Evolutionary conservation across 2,797 vertebrate genomes (phyloP).

Genomic region (Sebastes nivosus): DNA sequence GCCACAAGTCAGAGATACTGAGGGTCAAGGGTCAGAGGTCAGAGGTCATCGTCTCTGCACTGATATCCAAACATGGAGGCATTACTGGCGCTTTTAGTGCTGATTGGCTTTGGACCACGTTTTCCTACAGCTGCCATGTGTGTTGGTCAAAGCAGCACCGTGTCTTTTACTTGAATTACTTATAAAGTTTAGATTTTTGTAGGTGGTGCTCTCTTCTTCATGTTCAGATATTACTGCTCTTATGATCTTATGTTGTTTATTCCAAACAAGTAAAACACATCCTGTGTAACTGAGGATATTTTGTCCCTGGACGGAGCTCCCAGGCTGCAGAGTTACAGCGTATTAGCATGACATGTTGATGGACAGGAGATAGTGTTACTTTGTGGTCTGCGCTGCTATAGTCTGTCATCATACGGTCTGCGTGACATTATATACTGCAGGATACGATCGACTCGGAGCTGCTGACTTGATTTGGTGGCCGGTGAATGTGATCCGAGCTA

Average conservation of each 20-base stretch:
- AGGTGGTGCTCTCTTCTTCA: neutral
- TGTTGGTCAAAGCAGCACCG: neutral
- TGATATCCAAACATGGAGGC: neutral
- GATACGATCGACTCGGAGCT: conserved; percentile 21
- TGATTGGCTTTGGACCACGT: neutral
- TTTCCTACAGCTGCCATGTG: neutral
- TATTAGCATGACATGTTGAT: conserved; percentile 44
- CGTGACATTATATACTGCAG: conserved; percentile 50
- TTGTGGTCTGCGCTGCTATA: conserved; percentile 26
- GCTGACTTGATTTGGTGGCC: conserved; percentile 56
- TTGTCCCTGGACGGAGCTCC: too few relatives aligned
- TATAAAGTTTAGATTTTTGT: neutral
- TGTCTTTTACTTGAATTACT: neutral
- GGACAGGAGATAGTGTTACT: conserved; percentile 48
- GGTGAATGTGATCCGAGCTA: conserved; percentile 65
- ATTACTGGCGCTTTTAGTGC: neutral
- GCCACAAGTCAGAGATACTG: neutral
- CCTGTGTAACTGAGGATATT: neutral
- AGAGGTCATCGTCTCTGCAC: conserved; percentile 5
- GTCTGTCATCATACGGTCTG: conserved; percentile 50
- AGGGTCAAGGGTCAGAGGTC: neutral
- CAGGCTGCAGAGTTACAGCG: neutral
- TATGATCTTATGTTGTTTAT: too few relatives aligned
- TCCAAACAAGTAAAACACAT: neutral
- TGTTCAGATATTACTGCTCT: too few relatives aligned